phyloP scores from a whole-genome alignment of 2,888 invertebrate genomes.

The Periphyllus acericola region DNA sequence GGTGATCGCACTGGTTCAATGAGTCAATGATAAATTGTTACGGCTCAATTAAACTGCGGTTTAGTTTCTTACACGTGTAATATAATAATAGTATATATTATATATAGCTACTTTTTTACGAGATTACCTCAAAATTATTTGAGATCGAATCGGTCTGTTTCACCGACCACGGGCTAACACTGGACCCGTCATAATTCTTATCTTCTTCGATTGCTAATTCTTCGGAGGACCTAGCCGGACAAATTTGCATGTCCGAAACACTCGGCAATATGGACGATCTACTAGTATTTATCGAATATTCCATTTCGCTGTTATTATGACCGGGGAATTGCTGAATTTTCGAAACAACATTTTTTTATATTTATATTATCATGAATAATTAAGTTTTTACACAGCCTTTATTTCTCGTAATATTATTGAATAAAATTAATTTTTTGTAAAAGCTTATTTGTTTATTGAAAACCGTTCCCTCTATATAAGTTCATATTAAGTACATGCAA shows the following conservation, averaged over 20 bases:
- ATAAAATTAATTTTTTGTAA: too few relatives aligned
- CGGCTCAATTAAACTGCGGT: too few relatives aligned
- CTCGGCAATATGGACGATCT: background rate
- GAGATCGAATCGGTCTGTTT: background rate
- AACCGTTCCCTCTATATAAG: too few relatives aligned
- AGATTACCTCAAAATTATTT: background rate
- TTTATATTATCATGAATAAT: too few relatives aligned
- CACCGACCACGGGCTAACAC: slow-evolving; percentile 28
- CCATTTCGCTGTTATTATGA: background rate
- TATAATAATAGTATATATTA: too few relatives aligned
- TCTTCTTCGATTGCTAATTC: background rate
- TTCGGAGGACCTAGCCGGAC: background rate
- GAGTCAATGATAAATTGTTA: background rate
- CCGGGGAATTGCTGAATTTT: slow-evolving; percentile 24
- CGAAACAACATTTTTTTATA: background rate
- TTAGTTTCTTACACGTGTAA: too few relatives aligned
- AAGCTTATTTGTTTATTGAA: too few relatives aligned
- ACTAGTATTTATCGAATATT: background rate
- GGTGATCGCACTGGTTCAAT: background rate
- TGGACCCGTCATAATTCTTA: too few relatives aligned
- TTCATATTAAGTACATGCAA: too few relatives aligned
- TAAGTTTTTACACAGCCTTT: too few relatives aligned
- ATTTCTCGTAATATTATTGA: too few relatives aligned
- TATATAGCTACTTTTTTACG: background rate
- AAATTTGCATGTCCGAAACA: background rate